Percentiles rank a stretch among this genome's conserved stretches.
Conservation (phyloP, 2,888 invertebrate species). For the Drosophila monieri region DNA sequence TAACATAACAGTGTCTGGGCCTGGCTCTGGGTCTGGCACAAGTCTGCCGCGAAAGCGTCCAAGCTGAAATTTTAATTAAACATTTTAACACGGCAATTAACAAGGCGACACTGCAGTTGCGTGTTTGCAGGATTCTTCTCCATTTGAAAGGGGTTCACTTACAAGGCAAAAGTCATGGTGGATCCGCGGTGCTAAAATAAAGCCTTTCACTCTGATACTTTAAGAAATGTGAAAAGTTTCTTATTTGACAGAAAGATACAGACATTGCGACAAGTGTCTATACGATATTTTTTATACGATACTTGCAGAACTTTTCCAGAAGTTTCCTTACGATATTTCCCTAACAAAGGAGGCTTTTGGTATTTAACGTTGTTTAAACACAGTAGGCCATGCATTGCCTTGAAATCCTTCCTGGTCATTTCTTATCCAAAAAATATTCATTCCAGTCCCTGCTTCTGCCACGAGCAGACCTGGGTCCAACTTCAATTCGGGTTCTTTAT, state of each 20-base stretch:
- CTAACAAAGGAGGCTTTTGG: too few species aligned
- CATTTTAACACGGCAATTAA: conserved; percentile 77
- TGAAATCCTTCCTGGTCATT: too few species aligned
- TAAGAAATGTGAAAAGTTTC: neutral
- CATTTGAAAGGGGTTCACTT: neutral
- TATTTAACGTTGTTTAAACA: too few species aligned
- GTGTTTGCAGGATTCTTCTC: conserved; percentile 9
- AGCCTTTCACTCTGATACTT: neutral
- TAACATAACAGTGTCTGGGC: conserved; percentile 28
- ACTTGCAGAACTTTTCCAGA: neutral
- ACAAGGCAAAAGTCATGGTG: too few species aligned
- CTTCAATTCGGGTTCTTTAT: too few species aligned
- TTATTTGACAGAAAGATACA: neutral
- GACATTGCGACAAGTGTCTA: too few species aligned
- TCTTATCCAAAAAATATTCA: too few species aligned
- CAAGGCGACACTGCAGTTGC: conserved; percentile 39
- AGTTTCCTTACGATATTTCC: neutral
- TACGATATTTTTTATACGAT: neutral
- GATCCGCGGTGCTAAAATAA: neutral
- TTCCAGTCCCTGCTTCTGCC: too few species aligned
- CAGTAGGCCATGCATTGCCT: too few species aligned
- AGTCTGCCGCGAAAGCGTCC: conserved; percentile 62
- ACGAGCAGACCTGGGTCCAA: too few species aligned
- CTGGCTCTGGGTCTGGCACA: conserved; percentile 53
- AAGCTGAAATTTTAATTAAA: conserved; percentile 76